These are phyloP conservation scores for Dicrostonyx torquatus DNA, from an alignment of 2,797 vertebrate genomes.

Conservation along the genomic window DNA sequence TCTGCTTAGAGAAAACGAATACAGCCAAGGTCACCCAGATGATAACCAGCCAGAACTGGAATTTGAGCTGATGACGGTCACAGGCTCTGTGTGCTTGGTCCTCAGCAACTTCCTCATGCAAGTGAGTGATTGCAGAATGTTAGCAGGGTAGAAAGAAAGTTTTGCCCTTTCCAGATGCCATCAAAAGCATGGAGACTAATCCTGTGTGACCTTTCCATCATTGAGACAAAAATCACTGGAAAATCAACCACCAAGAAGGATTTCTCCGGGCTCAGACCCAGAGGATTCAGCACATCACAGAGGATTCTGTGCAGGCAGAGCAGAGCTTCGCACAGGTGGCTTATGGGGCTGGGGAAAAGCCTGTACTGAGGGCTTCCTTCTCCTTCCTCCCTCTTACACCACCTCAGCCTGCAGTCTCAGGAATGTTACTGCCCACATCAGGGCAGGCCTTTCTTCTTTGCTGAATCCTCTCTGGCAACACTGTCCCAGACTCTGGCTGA, in stretches of 20 bases:
- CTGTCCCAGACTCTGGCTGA: neutral
- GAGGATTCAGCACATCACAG: neutral
- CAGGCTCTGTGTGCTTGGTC: rapidly evolving
- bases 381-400: neutral
- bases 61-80: neutral
- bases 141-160: neutral
- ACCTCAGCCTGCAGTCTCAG: neutral
- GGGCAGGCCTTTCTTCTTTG: neutral
- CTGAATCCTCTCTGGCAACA: neutral
- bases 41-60: neutral
- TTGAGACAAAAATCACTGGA: neutral
- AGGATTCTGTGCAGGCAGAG: neutral
- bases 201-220: neutral
- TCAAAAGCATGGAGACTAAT: neutral
- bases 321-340: neutral
- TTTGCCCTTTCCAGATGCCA: neutral
- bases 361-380: neutral
- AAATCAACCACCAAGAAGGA: neutral
- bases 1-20: neutral
- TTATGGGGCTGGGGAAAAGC: neutral
- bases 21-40: neutral
- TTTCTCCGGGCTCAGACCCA: neutral
- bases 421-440: neutral
- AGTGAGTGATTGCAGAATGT: neutral
- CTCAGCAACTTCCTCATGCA: neutral